Conservation (phyloP, 2,888 invertebrate genomes). For the Scaptomyza polygonia region DNA sequence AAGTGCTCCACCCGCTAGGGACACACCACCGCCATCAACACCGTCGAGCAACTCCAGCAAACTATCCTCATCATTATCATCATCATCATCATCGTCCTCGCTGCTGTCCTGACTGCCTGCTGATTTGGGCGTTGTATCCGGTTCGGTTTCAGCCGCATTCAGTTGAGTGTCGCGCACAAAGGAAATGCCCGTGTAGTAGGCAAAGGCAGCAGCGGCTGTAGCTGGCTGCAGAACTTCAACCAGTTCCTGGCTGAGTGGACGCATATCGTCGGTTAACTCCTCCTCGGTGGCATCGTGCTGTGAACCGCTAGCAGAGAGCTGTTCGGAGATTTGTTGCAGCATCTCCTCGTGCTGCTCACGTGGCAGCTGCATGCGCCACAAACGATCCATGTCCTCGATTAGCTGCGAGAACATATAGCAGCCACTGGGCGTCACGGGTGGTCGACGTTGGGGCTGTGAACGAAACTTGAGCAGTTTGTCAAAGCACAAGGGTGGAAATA, state of each 20-base stretch:
- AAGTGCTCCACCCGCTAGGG: slow-evolving; percentile 57
- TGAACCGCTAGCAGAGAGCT: slow-evolving; percentile 62
- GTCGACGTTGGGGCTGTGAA: slow-evolving; percentile 18
- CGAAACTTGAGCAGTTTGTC: slow-evolving; percentile 81
- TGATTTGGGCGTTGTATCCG: slow-evolving; percentile 27
- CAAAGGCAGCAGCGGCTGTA: slow-evolving; percentile 70
- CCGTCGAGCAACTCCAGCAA: slow-evolving; percentile 57
- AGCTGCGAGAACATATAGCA: slow-evolving; percentile 81
- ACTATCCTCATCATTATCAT: slow-evolving; percentile 70
- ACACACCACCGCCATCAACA: slow-evolving; percentile 32
- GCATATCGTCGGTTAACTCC: slow-evolving; percentile 39
- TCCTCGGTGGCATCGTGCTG: slow-evolving; percentile 43
- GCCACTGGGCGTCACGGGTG: slow-evolving; percentile 12
- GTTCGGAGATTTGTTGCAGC: slow-evolving; percentile 78
- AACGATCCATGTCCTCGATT: slow-evolving; percentile 82
- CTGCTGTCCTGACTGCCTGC: slow-evolving; percentile 63
- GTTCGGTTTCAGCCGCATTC: slow-evolving; percentile 33
- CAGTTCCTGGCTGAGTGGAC: slow-evolving; percentile 59
- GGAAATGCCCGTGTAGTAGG: slow-evolving; percentile 77
- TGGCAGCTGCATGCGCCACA: slow-evolving; percentile 80
- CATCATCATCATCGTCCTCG: slow-evolving; percentile 64
- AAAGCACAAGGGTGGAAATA: slow-evolving; percentile 77
- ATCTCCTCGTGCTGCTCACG: slow-evolving; percentile 71
- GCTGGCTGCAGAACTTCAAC: slow-evolving; percentile 66
- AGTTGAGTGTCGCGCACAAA: slow-evolving; percentile 69